Evolutionary conservation across 2,888 invertebrate genomes (phyloP).

Genomic region (Tortrix viridana): DNA sequence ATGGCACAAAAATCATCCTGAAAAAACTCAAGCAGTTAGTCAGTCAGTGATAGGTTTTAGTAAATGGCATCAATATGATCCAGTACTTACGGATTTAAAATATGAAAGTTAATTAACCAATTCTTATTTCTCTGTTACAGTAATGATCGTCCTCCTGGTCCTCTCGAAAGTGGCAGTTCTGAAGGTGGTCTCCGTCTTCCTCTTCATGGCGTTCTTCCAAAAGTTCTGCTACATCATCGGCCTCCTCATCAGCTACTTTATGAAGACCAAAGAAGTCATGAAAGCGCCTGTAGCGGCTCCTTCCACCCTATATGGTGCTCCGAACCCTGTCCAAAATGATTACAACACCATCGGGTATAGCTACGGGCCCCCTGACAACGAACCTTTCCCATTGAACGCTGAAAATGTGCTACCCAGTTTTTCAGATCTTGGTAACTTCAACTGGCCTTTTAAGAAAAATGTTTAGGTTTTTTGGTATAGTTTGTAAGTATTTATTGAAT

Average conservation of each 20-base stretch:
- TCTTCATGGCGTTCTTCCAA: slow-evolving; percentile 72
- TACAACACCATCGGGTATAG: slow-evolving; percentile 76
- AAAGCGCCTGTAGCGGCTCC: slow-evolving; percentile 49
- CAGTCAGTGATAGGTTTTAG: no score
- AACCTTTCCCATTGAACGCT: slow-evolving; percentile 47
- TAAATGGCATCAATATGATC: no score
- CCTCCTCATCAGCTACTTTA: slow-evolving; percentile 63
- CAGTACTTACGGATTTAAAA: no score
- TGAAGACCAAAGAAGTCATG: slow-evolving; percentile 58
- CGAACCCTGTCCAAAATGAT: slow-evolving; percentile 57
- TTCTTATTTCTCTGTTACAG: slow-evolving; percentile 50
- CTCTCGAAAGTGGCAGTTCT: slow-evolving; percentile 69
- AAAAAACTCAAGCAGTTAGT: no score
- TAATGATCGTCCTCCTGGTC: slow-evolving; percentile 62
- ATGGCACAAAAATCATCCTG: no score
- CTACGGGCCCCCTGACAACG: slow-evolving; percentile 68
- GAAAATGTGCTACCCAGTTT: slow-evolving; percentile 54
- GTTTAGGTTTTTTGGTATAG: slow-evolving; percentile 21
- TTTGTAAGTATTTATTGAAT: slow-evolving; percentile 33
- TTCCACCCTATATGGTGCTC: slow-evolving; percentile 59
- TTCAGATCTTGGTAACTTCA: slow-evolving; percentile 61
- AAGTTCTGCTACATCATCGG: slow-evolving; percentile 70
- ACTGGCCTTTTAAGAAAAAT: slow-evolving; percentile 66
- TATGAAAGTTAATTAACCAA: neutral
- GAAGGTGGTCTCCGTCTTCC: slow-evolving; percentile 66